Percentiles rank a stretch among this genome's conserved stretches.
Conservation (phyloP, 1,140 invertebrate genomes). For the Leptopilina clavipes region DNA sequence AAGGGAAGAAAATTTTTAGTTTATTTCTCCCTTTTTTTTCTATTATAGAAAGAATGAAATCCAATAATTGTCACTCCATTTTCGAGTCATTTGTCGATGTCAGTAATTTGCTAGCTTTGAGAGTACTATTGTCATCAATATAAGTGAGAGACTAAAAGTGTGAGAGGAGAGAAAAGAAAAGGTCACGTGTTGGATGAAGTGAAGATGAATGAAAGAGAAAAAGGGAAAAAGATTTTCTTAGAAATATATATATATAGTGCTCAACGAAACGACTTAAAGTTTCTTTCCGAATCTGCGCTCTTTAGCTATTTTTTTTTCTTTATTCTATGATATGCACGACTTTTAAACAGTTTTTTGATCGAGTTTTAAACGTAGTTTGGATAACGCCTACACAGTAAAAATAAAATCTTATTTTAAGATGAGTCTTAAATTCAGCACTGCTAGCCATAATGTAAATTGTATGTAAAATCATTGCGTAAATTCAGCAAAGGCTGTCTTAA, state of each 20-base stretch:
- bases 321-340: conserved; percentile 6
- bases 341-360: conserved; percentile 40
- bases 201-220: conserved; percentile 23
- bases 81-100: conserved; percentile 8
- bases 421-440: too few relatives aligned
- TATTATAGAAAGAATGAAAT: not conserved
- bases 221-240: conserved; percentile 38
- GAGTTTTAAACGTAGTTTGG: conserved; percentile 38
- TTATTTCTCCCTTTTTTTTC: not conserved
- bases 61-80: not conserved
- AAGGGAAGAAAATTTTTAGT: not conserved
- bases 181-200: conserved; percentile 4
- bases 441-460: too few relatives aligned
- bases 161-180: not conserved
- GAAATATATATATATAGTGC: not conserved
- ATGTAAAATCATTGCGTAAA: too few relatives aligned
- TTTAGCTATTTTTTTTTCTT: conserved; percentile 10
- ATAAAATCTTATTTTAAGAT: too few relatives aligned
- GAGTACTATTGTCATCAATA: not conserved
- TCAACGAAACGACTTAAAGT: conserved; percentile 40
- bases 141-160: not conserved
- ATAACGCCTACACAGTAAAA: too few relatives aligned
- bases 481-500: too few relatives aligned
- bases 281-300: conserved; percentile 29
- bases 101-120: conserved; percentile 16